Base-by-base conservation (phyloP, 2,113 vertebrate genomes). In the Hemichromis elongatus region DNA sequence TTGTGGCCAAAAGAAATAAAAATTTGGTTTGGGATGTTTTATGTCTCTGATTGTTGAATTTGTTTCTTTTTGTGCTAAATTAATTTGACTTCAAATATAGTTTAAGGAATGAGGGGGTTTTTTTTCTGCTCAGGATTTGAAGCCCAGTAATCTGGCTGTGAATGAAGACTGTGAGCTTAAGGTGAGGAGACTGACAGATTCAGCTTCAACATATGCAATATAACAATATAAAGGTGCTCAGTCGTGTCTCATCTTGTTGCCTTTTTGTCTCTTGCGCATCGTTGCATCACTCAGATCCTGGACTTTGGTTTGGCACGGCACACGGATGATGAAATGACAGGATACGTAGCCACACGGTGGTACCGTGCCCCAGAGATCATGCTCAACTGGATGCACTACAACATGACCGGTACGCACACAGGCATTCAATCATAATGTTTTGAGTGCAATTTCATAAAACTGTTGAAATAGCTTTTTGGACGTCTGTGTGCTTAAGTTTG, bases 331-430 rank as follows among this genome's bases (percentile, higher is more conserved):
- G 99, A 99, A 90, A 99, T 99, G 99, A 99, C 99, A 0, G 99
- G 99, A 4, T 99, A 99, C 0, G 99, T 99, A 75, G 99, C 99
- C 28, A 99, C 99, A 2, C 95, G 99, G 54, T 99, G 99, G 99
- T 99, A 99, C 94, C 89, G 98, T 45, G 98, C 98, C 45, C 98
- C 98, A 0, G 98, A 99, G 94, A 99, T 99, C 94, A 99, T 99
- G 98, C 96, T 99, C 21, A 99, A 99, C 93, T 99, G 99, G 99
- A 99, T 99, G 99, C 99, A 99, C 95, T 99, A 99, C 96, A 99
- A 99, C 95, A 98, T 98, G 96, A 99, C 99, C 92, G 99, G 99
- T 99, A 85, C 24, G 26, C n/a, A 28, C 18, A 21, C 2, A 42
- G 4, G 53, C 11, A 19, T 35, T 47, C 5, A 6, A 7, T 19